These are phyloP conservation scores for Brienomyrus longianalis DNA, from an alignment of 2,113 vertebrate genomes.

Conservation along the genomic window DNA sequence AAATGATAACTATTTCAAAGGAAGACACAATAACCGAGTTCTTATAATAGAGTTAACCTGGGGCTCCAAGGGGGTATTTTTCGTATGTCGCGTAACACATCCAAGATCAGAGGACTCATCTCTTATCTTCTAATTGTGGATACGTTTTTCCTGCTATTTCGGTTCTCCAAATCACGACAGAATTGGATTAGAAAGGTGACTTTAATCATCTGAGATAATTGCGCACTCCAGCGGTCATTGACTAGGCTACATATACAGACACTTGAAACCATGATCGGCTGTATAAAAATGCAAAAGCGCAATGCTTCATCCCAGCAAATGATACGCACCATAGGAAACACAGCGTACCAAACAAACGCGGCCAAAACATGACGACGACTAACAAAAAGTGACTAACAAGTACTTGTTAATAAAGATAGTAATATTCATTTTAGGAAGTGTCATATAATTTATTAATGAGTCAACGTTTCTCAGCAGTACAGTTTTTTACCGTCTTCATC, in stretches of 20 bases:
- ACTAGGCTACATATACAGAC: not conserved
- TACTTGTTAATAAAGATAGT: too few relatives aligned
- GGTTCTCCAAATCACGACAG: not conserved
- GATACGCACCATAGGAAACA: too few relatives aligned
- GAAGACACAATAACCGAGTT: not conserved
- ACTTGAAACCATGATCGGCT: not conserved
- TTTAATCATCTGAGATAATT: not conserved
- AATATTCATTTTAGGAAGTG: too few relatives aligned
- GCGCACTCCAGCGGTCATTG: not conserved
- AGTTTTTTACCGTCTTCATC: too few relatives aligned
- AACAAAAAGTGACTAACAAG: too few relatives aligned
- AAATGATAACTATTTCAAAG: not conserved
- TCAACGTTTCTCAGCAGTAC: too few relatives aligned
- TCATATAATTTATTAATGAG: too few relatives aligned
- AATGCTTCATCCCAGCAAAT: too few relatives aligned
- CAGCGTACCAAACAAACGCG: too few relatives aligned
- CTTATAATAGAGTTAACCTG: not conserved
- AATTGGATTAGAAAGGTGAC: not conserved
- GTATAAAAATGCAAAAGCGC: too few relatives aligned
- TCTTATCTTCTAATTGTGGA: not conserved
- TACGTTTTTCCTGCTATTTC: not conserved
- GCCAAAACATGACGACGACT: too few relatives aligned
- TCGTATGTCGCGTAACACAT: not conserved
- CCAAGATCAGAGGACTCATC: not conserved
- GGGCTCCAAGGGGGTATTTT: not conserved